Conservation (phyloP, 2,113 vertebrate genomes). For the Panurus biarmicus region DNA sequence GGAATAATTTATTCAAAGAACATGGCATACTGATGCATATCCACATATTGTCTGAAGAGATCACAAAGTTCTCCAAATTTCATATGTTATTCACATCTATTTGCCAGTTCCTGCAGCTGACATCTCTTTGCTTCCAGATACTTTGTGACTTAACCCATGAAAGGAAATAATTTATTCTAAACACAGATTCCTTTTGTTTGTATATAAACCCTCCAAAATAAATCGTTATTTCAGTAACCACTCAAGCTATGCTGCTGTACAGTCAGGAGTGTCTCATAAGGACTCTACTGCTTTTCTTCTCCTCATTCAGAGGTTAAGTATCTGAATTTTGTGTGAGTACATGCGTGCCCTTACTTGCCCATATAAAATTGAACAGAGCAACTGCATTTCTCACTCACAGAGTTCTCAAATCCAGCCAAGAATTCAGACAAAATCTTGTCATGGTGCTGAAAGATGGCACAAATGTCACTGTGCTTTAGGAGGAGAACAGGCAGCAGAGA, state of each 20-base stretch:
- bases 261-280: neutral
- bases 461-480: neutral
- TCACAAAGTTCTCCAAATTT: conserved; percentile 53
- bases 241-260: neutral
- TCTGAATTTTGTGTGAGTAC: neutral
- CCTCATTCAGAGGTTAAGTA: neutral
- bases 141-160: neutral
- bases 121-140: neutral
- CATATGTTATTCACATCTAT: conserved; percentile 23
- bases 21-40: conserved; percentile 36
- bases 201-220: neutral
- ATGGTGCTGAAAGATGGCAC: neutral
- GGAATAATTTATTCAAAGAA: conserved; percentile 55
- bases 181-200: neutral
- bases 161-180: neutral
- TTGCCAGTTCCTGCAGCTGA: conserved; percentile 30
- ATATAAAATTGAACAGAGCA: neutral
- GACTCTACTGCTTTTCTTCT: neutral
- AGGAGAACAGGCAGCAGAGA: neutral
- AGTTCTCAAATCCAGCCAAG: neutral
- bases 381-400: neutral
- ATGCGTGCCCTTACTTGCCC: neutral
- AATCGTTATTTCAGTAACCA: neutral
- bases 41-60: conserved; percentile 56
- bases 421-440: neutral